Conservation (phyloP, 2,113 vertebrate species). For the Callionymus lyra region DNA sequence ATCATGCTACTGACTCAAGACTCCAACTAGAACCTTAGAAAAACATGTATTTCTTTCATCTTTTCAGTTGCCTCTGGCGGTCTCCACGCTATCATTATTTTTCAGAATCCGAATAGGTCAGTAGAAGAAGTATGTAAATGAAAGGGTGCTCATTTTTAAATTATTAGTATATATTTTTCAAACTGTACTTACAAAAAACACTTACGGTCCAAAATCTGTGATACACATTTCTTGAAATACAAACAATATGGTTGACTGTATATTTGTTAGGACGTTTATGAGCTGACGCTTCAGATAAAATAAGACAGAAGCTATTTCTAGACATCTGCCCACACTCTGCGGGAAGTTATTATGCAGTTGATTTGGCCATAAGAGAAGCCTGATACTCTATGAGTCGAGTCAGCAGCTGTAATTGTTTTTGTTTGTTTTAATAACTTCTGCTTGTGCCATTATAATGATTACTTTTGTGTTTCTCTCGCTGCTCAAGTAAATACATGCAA, state of each 20-base stretch:
- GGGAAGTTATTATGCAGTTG: conserved; percentile 16
- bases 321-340: conserved; percentile 48
- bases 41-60: too few species aligned
- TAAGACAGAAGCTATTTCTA: conserved; percentile 55
- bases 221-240: too few species aligned
- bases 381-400: conserved; percentile 33
- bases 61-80: too few species aligned
- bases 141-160: conserved; percentile 20
- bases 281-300: conserved; percentile 54
- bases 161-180: too few species aligned
- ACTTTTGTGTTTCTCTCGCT: not conserved
- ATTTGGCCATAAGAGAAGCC: conserved; percentile 31
- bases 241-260: too few species aligned
- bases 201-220: not conserved
- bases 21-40: too few species aligned
- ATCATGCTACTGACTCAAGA: too few species aligned
- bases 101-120: conserved; percentile 15
- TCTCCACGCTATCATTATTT: too few species aligned
- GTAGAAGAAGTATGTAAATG: conserved; percentile 40
- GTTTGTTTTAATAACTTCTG: conserved; percentile 30
- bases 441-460: conserved; percentile 16
- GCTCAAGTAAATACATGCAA: not conserved
- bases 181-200: conserved; percentile 7
- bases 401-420: conserved; percentile 54
- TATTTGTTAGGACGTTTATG: conserved; percentile 24